Conservation (phyloP, 2,113 vertebrate genomes). For the Rhynchomys soricoides region DNA sequence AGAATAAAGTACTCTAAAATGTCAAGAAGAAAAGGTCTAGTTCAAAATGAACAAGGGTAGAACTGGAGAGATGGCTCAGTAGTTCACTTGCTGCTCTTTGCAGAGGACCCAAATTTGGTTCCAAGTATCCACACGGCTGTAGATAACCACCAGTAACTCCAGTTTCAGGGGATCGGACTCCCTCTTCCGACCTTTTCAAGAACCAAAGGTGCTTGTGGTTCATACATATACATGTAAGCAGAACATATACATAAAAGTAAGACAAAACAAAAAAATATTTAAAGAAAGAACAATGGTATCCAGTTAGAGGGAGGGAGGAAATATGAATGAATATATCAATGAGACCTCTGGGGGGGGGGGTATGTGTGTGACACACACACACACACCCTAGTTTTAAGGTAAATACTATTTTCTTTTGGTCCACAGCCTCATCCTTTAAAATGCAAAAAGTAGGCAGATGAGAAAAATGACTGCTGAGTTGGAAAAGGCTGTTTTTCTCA, state of each 20-base stretch:
- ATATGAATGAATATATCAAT: neutral
- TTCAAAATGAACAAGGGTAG: neutral
- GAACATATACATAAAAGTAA: neutral
- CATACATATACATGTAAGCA: neutral
- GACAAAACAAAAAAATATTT: neutral
- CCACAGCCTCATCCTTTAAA: slow-evolving; percentile 35
- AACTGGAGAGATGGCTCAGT: neutral
- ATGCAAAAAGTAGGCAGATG: neutral
- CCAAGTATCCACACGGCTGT: neutral
- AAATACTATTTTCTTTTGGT: slow-evolving; percentile 42
- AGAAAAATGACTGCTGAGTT: neutral
- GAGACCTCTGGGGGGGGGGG: too few relatives aligned
- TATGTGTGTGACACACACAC: too few relatives aligned
- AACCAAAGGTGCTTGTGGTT: neutral
- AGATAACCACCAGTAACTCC: neutral
- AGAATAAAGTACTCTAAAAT: slow-evolving; percentile 31
- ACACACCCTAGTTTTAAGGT: neutral
- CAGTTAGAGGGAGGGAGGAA: neutral
- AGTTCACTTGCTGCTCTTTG: neutral
- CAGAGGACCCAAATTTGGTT: neutral
- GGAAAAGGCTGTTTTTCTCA: neutral
- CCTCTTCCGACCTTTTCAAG: neutral
- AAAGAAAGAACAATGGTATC: slow-evolving; percentile 1
- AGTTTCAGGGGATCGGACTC: neutral
- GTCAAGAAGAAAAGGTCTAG: slow-evolving; percentile 27